phyloP scores from a whole-genome alignment of 1,140 invertebrate species.

The Drosophila erecta region DNA sequence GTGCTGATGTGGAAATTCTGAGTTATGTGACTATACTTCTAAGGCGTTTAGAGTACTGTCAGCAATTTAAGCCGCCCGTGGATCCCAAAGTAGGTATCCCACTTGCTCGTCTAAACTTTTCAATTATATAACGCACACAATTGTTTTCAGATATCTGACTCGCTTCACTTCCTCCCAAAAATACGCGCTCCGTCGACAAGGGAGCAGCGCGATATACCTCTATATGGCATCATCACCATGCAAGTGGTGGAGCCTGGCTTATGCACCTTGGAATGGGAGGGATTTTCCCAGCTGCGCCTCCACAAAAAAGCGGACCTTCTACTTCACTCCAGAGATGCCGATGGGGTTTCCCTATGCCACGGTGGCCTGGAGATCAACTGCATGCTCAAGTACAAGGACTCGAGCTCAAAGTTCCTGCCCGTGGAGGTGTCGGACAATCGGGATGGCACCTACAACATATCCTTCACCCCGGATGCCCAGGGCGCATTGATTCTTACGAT shows the following conservation, averaged over 20 bases:
- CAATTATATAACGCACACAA: neutral
- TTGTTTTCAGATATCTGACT: conserved; percentile 81
- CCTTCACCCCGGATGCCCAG: conserved; percentile 87
- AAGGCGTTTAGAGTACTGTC: conserved; percentile 87
- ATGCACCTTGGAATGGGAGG: conserved; percentile 86
- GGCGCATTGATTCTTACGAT: conserved; percentile 87
- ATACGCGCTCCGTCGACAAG: conserved; percentile 84
- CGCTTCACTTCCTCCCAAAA: conserved; percentile 85
- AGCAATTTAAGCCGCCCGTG: conserved; percentile 85
- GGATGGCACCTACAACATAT: conserved; percentile 87
- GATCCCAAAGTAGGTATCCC: conserved; percentile 75
- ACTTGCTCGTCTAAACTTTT: neutral
- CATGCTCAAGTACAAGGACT: conserved; percentile 84
- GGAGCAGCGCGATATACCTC: conserved; percentile 82
- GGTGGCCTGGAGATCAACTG: conserved; percentile 85
- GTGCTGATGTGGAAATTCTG: conserved; percentile 89
- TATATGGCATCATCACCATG: conserved; percentile 86
- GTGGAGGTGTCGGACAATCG: conserved; percentile 86
- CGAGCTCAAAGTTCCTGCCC: conserved; percentile 73
- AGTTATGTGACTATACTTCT: conserved; percentile 88
- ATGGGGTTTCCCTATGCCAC: conserved; percentile 85
- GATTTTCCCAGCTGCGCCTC: conserved; percentile 82
- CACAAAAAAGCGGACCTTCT: conserved; percentile 85
- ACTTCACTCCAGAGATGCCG: conserved; percentile 86
- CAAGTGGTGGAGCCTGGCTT: conserved; percentile 86